Conservation (phyloP, 2,888 invertebrate species). For the Hydrotaea cyrtoneurina region DNA sequence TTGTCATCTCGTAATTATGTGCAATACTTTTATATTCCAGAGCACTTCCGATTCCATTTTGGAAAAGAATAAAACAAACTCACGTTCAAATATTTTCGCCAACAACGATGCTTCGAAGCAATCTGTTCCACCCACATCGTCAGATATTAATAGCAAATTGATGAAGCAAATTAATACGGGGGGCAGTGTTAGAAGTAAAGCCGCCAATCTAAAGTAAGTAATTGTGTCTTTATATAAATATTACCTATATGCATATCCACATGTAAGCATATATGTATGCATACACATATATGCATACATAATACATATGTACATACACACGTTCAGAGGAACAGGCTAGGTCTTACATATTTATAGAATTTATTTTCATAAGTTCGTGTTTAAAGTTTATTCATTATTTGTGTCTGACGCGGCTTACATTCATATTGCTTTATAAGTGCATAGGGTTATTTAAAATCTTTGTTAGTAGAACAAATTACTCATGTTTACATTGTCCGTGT, state of each 20-base stretch:
- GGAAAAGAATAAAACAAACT: conserved; percentile 76
- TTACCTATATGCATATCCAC: conserved; percentile 2
- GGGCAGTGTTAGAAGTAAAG: conserved; percentile 78
- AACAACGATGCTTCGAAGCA: conserved; percentile 70
- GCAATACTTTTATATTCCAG: conserved; percentile 78
- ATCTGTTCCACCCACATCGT: conserved; percentile 73
- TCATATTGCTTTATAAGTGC: not conserved
- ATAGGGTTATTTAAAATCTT: too few relatives aligned
- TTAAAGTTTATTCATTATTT: not conserved
- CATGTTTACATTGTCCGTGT: too few relatives aligned
- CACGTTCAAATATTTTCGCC: conserved; percentile 69
- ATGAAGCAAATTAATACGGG: conserved; percentile 63
- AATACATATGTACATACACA: not conserved
- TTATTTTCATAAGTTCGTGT: not conserved
- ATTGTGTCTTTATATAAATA: conserved; percentile 13
- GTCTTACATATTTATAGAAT: too few relatives aligned
- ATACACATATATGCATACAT: not conserved
- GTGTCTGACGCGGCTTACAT: not conserved
- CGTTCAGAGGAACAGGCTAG: too few relatives aligned
- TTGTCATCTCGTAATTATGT: too few relatives aligned
- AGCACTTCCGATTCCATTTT: conserved; percentile 85
- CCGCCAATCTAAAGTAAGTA: conserved; percentile 79
- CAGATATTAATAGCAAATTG: conserved; percentile 72
- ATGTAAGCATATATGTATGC: not conserved
- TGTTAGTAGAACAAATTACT: too few relatives aligned